Evolutionary conservation across 2,113 vertebrate genomes (phyloP).

Genomic region (Alces alces): DNA sequence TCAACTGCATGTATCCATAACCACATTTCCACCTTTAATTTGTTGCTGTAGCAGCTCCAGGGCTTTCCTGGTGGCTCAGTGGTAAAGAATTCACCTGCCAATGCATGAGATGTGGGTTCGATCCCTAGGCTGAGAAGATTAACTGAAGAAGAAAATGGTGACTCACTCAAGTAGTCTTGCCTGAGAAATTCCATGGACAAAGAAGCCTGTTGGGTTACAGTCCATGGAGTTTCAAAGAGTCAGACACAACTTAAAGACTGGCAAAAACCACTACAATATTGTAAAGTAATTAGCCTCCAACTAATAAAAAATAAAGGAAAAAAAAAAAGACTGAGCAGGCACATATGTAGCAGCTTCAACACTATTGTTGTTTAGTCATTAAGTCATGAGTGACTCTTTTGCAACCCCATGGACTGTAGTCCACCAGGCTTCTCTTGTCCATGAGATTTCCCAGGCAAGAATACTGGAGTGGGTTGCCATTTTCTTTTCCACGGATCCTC

Average conservation of each 20-base stretch:
- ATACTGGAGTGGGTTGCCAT: neutral
- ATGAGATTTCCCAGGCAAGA: neutral
- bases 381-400: neutral
- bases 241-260: neutral
- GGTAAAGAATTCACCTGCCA: neutral
- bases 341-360: neutral
- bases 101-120: neutral
- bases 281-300: no score
- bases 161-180: neutral
- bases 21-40: neutral
- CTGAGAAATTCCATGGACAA: neutral
- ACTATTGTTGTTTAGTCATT: neutral
- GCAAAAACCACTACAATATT: no score
- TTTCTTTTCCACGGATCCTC: neutral
- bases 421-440: neutral
- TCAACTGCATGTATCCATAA: neutral
- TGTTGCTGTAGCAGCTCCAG: neutral
- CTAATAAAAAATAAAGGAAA: no score
- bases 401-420: neutral
- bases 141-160: neutral
- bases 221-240: neutral
- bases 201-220: neutral
- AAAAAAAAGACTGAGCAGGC: neutral
- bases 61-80: neutral
- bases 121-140: neutral